Conservation (phyloP, 2,113 vertebrate genomes). For the Scophthalmus maximus region DNA sequence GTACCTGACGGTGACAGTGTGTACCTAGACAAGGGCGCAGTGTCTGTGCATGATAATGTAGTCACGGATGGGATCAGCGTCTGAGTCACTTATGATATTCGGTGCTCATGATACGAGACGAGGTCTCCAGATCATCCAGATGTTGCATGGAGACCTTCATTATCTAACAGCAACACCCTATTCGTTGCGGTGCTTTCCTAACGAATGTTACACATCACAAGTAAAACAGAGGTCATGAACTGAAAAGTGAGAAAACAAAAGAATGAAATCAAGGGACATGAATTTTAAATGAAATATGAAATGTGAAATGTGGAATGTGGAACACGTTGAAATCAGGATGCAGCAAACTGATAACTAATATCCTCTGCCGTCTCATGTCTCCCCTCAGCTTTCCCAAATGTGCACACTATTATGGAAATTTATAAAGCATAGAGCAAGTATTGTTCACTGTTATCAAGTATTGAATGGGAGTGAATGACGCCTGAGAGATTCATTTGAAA, state of each 20-base stretch:
- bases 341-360: neutral
- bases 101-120: conserved; percentile 15
- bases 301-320: neutral
- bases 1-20: conserved; percentile 47
- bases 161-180: neutral
- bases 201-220: neutral
- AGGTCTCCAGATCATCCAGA: neutral
- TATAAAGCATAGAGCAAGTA: neutral
- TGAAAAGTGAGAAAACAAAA: neutral
- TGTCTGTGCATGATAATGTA: conserved; percentile 63
- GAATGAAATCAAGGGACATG: neutral
- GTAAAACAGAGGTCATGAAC: neutral
- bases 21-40: conserved; percentile 41
- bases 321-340: neutral
- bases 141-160: neutral
- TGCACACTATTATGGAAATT: neutral
- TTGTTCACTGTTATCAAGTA: neutral
- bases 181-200: neutral
- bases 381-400: neutral
- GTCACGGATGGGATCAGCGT: conserved; percentile 50
- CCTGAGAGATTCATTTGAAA: neutral
- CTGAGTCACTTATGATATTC: conserved; percentile 44
- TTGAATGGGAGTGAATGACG: neutral
- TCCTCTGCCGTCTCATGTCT: neutral
- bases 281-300: neutral